Evolutionary conservation across 2,888 invertebrate species (phyloP), one percentile per base, ranked within the genome.

Genomic region (Anthophora plumipes): DNA sequence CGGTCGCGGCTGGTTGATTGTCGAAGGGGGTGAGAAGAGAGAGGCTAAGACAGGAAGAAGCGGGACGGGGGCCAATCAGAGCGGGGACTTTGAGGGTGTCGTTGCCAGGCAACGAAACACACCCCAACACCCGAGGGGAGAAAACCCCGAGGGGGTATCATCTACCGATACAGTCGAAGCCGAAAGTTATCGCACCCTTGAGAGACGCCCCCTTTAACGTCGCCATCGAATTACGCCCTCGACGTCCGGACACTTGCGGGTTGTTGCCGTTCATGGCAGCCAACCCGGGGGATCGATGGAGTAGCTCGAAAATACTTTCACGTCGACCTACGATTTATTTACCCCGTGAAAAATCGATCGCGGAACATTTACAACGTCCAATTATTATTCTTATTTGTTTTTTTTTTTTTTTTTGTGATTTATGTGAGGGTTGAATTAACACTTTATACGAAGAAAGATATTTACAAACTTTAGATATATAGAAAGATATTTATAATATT

Each of bases 91-190:
- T 80, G 90, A 89, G 91, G 90, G 91, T 91, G 89, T 90, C 89
- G 93, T 93, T 93, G 92, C 93, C 89, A 88, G 89, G 93, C 93
- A 92, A 93, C 93, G 90, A 90, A 89, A 91, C 90, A 91, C 91
- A 89, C 90, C 89, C 90, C 91, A 88, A 91, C 84, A 84, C 84
- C 83, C 84, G 83, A 85, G 87, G 87, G 87, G 88, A 87, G 88
- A 87, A 87, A 87, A 87, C 87, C 87, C 87, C 83, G 80, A 80
- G 80, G 87, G 87, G 85, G 91, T 85, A 86, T 85, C 87, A 87
- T 86, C 87, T 84, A 81, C 76, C 80, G 85, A 85, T 89, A 89
- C 89, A 89, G 89, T 89, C 89, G 83, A 64, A 73, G 83, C 78
- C 73, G 86, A 88, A 90, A 90, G 87, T 89, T 90, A 83, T 84